Conservation (phyloP, 1,140 invertebrate species). For the Eurytemora carolleeae region DNA sequence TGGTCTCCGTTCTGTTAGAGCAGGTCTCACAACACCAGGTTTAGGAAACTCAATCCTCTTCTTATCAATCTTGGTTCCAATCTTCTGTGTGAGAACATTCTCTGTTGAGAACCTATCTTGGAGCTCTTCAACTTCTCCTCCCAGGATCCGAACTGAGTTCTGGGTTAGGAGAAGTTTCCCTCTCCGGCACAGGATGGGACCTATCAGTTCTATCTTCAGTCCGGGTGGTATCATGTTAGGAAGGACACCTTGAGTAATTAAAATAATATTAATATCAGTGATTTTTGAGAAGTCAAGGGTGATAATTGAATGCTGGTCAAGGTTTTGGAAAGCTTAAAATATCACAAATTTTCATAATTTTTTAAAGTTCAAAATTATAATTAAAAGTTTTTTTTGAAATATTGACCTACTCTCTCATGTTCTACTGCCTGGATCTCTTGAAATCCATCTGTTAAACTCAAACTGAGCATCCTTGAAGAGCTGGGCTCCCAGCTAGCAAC, state of each 20-base stretch:
- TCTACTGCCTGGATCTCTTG: neutral
- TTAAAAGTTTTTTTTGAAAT: no score
- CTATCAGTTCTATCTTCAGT: neutral
- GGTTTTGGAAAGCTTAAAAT: no score
- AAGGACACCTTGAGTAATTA: no score
- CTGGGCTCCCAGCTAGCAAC: neutral
- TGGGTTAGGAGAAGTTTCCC: neutral
- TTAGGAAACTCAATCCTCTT: no score
- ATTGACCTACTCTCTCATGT: neutral
- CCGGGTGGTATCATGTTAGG: neutral
- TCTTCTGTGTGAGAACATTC: neutral
- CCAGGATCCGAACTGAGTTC: neutral
- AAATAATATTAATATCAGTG: no score
- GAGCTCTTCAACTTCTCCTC: neutral
- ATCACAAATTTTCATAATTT: no score
- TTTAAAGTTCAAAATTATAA: no score
- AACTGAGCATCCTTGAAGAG: neutral
- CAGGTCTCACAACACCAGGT: no score
- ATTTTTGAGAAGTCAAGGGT: no score
- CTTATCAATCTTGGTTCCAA: neutral
- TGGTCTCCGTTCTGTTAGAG: no score
- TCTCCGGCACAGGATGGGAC: neutral
- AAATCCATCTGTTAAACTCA: neutral
- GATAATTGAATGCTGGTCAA: no score
- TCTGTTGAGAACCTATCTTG: neutral